Base-by-base conservation (phyloP, 2,797 vertebrate species). In the Cheracebus regulus region DNA sequence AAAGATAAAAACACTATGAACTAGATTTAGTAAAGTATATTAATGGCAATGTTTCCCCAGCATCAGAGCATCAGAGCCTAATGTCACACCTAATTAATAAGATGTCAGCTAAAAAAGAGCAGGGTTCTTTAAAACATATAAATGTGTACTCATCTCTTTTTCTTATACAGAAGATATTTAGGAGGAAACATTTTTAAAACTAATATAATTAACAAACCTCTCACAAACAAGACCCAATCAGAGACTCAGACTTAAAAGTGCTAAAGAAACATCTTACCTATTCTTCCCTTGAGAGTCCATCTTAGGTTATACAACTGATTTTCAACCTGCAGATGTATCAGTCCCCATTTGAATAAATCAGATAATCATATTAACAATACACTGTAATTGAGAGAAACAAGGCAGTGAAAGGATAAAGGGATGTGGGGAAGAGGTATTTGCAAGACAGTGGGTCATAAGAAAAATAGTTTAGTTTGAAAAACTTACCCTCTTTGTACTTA, bases 381-480 rank as follows among this genome's bases (percentile, higher is more conserved):
- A 83, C 41, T 92, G 4, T 78, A 90, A 85, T 82, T 92, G 67
- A 97, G 73, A 96, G 70, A 97, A 86, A 94, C 33, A 39, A 97
- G 41, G 28, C 82, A 92, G 24, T 46, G 20, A 44, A 57, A 41
- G 26, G 93, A 79, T 15, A 57, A 33, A 97, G 24, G 50, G 55
- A 79, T 55, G 13, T 67, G 12, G 41, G 72, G 13, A 44, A 87
- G 75, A 76, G 28, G n/a, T 36, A 80, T 75, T 88, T 93, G 22
- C 26, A 84, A 95, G 92, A 95, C 10, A 95, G 50, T 55, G 41
- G 22, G 30, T 81, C 11, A 22, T 50, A 44, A 86, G 75, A 64
- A 90, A 88, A 52, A 86, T n/a, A 19, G 15, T 83, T 86, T 90
- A 36, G 55, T 55, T 94, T 39, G n/a, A 88, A 94, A 94, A 57